Conservation (phyloP, 2,797 vertebrate species). For the Podargus strigoides region DNA sequence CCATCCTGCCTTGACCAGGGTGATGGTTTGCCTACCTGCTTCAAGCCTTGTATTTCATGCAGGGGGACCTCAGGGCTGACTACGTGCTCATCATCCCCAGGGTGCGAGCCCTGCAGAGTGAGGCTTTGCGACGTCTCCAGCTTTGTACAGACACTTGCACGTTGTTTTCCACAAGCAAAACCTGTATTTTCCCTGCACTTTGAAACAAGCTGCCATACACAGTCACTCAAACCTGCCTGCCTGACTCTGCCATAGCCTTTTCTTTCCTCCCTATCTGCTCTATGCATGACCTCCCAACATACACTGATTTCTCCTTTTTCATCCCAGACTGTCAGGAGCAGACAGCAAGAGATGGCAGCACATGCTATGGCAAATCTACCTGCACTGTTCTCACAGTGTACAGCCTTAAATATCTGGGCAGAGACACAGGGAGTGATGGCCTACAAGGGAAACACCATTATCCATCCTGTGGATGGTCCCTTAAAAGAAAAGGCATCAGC, state of each 20-base stretch:
- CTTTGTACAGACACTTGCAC: neutral
- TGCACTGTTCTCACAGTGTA: neutral
- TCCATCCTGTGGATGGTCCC: neutral
- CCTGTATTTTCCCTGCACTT: neutral
- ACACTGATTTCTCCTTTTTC: neutral
- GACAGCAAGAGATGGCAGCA: neutral
- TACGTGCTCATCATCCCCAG: rapidly evolving
- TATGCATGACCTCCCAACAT: neutral
- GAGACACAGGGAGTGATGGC: neutral
- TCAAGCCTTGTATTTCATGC: rapidly evolving
- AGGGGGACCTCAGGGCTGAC: neutral
- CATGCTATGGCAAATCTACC: neutral
- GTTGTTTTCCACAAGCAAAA: neutral
- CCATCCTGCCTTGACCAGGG: neutral
- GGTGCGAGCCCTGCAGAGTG: neutral
- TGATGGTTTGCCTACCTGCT: neutral
- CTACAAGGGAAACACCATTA: neutral
- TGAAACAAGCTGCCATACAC: neutral
- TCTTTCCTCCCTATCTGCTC: neutral
- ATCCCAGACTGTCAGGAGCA: neutral
- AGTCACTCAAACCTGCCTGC: neutral
- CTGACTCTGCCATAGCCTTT: neutral
- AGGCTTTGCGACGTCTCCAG: neutral
- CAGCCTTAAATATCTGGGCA: neutral
- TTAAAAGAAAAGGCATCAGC: neutral